Evolutionary conservation across 2,113 vertebrate species (phyloP).

Genomic region (Microtus montanus): DNA sequence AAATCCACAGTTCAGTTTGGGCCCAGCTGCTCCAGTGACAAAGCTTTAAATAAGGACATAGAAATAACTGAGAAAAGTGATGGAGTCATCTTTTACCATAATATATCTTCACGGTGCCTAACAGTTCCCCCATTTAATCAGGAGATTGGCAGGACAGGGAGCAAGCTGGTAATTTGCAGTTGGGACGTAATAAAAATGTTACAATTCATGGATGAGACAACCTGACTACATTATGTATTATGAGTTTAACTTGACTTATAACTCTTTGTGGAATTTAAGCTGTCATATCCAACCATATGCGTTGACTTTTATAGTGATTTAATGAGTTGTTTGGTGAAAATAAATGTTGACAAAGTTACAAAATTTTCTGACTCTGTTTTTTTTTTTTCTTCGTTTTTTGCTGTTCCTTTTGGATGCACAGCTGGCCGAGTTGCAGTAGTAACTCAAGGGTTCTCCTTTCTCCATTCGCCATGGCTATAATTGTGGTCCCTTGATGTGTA

Average conservation of each 20-base stretch:
- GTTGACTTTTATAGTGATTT: slow-evolving; percentile 79
- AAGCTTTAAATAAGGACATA: slow-evolving; percentile 80
- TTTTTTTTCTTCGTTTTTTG: no score
- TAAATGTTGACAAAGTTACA: slow-evolving; percentile 78
- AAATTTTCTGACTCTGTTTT: slow-evolving; percentile 53
- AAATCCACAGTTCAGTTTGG: slow-evolving; percentile 78
- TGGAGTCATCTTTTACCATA: slow-evolving; percentile 69
- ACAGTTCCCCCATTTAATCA: slow-evolving; percentile 76
- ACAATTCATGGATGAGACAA: slow-evolving; percentile 68
- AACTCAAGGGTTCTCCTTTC: not conserved
- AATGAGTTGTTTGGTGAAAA: slow-evolving; percentile 81
- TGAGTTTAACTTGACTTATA: slow-evolving; percentile 75
- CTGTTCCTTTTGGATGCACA: slow-evolving; percentile 37
- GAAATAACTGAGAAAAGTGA: slow-evolving; percentile 79
- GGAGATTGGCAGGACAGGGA: slow-evolving; percentile 73
- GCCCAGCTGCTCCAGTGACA: slow-evolving; percentile 78
- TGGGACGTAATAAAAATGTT: slow-evolving; percentile 76
- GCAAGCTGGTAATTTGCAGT: slow-evolving; percentile 78
- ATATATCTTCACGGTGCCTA: slow-evolving; percentile 73
- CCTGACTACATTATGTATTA: slow-evolving; percentile 60
- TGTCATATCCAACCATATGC: slow-evolving; percentile 71
- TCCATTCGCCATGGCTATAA: not conserved
- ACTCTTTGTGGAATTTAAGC: slow-evolving; percentile 74
- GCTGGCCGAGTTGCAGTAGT: slow-evolving; percentile 19
- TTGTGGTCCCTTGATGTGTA: not conserved